A percentile compares a stretch with the other conserved stretches of the same genome.
phyloP scores from a whole-genome alignment of 2,797 vertebrate species.

The Galago senegalensis region DNA sequence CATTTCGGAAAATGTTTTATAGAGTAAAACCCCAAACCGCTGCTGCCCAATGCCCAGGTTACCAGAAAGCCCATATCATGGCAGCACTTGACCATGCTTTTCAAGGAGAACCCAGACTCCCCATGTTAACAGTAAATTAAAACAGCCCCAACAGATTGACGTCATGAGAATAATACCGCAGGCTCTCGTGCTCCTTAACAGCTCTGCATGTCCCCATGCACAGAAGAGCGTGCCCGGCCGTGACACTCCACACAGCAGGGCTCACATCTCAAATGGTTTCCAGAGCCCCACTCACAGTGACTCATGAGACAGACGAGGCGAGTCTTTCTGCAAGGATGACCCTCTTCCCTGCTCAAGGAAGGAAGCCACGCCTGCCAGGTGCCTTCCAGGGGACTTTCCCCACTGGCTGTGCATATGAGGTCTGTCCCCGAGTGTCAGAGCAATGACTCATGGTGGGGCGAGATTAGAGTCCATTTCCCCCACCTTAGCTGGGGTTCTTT shows the following conservation, averaged over 20 bases:
- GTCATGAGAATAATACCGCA: not conserved
- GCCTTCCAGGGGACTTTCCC: rapidly evolving
- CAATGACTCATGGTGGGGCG: not conserved
- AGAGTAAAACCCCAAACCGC: not conserved
- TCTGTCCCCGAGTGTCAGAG: not conserved
- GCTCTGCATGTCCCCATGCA: too few species aligned
- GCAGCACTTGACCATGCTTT: not conserved
- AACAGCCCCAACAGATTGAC: not conserved
- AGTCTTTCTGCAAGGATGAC: not conserved
- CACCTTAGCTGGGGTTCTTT: rapidly evolving
- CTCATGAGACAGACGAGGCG: not conserved
- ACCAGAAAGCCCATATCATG: not conserved
- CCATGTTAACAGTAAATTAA: not conserved
- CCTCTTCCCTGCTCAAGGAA: not conserved
- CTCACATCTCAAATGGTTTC: rapidly evolving
- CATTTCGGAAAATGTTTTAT: not conserved
- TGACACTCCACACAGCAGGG: not conserved
- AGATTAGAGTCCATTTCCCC: not conserved
- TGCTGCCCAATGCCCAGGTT: not conserved
- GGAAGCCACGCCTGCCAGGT: rapidly evolving
- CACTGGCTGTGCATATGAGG: rapidly evolving
- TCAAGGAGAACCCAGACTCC: not conserved
- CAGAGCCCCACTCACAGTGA: not conserved
- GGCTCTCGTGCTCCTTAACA: not conserved
- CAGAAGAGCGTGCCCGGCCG: rapidly evolving